phyloP scores from a whole-genome alignment of 2,113 vertebrate species.

The Xiphorhynchus elegans region DNA sequence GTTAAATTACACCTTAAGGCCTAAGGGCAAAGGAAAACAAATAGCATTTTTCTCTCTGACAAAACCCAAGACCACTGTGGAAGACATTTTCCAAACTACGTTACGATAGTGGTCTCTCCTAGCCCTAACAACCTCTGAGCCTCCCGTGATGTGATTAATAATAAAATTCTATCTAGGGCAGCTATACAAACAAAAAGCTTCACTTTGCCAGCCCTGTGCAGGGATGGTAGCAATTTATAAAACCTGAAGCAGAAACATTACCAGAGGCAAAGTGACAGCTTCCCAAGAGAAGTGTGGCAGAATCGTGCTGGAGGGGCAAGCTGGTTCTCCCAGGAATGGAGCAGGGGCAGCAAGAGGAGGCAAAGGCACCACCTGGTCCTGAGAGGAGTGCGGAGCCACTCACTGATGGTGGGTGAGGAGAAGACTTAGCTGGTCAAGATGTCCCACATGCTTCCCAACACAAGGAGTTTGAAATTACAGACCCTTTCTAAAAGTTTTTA shows the following conservation, averaged over 20 bases:
- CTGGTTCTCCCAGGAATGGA: background rate
- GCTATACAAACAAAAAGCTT: constrained; percentile 3
- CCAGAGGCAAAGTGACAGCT: background rate
- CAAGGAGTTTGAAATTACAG: background rate
- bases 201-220: background rate
- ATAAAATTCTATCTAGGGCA: background rate
- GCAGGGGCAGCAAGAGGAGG: background rate
- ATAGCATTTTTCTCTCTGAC: constrained; percentile 45
- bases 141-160: constrained; percentile 33
- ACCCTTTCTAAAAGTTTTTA: background rate
- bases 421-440: background rate
- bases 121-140: constrained; percentile 31
- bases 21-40: constrained; percentile 7
- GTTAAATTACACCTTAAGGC: constrained; percentile 28
- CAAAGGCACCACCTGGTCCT: background rate
- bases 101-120: constrained; percentile 17
- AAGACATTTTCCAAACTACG: constrained; percentile 29
- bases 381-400: background rate
- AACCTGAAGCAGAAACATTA: background rate
- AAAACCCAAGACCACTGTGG: constrained; percentile 8
- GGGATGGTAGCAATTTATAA: background rate
- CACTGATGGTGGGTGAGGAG: background rate
- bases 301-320: fast-evolving
- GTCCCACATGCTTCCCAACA: background rate
- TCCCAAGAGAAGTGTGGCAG: background rate